phyloP scores from a whole-genome alignment of 2,797 vertebrate species.

The Danionella dracula region DNA sequence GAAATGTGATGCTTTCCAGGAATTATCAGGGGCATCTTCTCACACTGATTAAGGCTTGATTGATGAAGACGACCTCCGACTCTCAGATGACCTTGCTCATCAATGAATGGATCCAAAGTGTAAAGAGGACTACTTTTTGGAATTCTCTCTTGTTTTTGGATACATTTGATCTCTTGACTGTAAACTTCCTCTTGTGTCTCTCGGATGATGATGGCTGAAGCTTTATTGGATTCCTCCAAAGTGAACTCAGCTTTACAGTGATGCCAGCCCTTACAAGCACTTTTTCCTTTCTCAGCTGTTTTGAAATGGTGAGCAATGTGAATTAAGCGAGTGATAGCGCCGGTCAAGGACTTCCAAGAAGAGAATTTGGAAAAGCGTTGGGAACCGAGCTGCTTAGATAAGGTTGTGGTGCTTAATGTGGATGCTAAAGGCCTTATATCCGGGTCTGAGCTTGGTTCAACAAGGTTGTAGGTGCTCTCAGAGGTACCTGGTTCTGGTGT shows the following conservation, averaged over 20 bases:
- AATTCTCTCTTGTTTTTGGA: neutral
- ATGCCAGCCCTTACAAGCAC: neutral
- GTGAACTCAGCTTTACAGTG: neutral
- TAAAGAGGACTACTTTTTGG: neutral
- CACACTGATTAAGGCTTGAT: neutral
- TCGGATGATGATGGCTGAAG: neutral
- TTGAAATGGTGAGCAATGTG: neutral
- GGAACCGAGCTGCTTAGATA: neutral
- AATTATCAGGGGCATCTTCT: neutral
- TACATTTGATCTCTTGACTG: neutral
- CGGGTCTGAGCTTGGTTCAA: constrained; percentile 16
- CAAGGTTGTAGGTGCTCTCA: constrained; percentile 4
- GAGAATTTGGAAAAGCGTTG: neutral
- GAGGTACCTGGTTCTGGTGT: neutral
- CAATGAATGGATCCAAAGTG: neutral
- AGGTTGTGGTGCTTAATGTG: constrained; percentile 22
- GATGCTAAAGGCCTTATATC: constrained; percentile 24
- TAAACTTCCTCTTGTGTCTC: neutral
- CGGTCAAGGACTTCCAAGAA: neutral
- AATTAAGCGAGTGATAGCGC: neutral
- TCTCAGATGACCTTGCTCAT: neutral
- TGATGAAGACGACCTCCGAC: neutral
- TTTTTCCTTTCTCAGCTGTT: neutral
- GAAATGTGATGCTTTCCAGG: too few relatives aligned
- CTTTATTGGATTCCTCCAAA: neutral